Conservation (phyloP, 2,797 vertebrate genomes). For the Micropoecilia bifurca region DNA sequence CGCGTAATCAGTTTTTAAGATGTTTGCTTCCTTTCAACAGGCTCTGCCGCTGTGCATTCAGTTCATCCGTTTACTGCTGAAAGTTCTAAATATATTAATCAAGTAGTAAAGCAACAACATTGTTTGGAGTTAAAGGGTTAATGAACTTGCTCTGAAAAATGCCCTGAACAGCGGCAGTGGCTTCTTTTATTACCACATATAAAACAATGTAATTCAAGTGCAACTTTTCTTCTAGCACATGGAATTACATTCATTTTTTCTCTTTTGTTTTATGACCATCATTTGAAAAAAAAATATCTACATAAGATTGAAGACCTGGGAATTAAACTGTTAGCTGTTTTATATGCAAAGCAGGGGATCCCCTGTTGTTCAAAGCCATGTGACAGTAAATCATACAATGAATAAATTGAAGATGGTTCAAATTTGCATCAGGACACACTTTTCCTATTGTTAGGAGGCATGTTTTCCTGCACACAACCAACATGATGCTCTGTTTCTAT, state of each 20-base stretch:
- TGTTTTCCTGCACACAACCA: not conserved
- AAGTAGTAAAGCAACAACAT: not conserved
- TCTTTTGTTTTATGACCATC: conserved; percentile 1
- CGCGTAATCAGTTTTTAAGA: not conserved
- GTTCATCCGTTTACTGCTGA: not conserved
- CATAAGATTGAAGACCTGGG: not conserved
- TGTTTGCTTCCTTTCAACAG: not conserved
- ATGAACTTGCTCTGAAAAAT: conserved; percentile 9
- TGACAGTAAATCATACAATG: conserved; percentile 6
- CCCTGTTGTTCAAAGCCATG: conserved; percentile 2
- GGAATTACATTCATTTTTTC: not conserved
- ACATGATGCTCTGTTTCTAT: conserved; percentile 18
- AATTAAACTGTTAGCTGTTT: not conserved
- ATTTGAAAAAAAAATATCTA: not conserved
- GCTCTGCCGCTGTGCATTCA: not conserved
- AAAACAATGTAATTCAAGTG: not conserved
- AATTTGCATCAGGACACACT: not conserved
- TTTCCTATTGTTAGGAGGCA: not conserved
- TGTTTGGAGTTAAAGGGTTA: not conserved
- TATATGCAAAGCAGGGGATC: conserved; percentile 2
- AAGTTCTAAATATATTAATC: not conserved
- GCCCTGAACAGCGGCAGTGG: too few species aligned
- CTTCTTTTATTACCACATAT: not conserved
- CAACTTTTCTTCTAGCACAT: not conserved
- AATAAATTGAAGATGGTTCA: conserved; percentile 8